Base-by-base conservation (phyloP, 2,113 vertebrate genomes). In the Rhinoptilus africanus region DNA sequence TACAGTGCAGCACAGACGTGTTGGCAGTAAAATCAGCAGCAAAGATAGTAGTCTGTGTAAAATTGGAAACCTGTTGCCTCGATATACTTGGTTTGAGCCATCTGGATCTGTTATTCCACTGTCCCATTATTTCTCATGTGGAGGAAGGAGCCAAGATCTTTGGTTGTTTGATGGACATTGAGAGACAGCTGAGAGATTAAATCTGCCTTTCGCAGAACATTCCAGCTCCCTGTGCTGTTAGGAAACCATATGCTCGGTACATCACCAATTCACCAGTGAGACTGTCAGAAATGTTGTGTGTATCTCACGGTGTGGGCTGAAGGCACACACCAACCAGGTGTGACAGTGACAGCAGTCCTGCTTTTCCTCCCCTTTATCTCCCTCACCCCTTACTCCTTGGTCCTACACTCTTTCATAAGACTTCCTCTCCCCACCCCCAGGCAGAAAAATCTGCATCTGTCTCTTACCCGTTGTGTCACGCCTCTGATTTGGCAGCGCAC, bases 141-240 rank as follows among this genome's bases (percentile, higher is more conserved):
- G 71, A 92, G 84, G 80, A 86, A 85, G 92, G 60, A 96, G 92
- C 97, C 93, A 95, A 89, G 94, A 73, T 92, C 77, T 89, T 76
- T 89, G 21, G 35, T 88, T 87, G 85, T 68, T 93, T 94, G 95
- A 96, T 92, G 94, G 95, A 97, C 87, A 39, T 56, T 85, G 94
- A 82, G 94, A 85, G 95, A 97, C 97, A 97, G 96, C 92, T 95
- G 97, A 89, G 89, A 97, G 94, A 95, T 95, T 96, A 94, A 95
- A 82, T 78, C 73, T 85, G 92, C 80, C 88, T 93, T 87, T 80
- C 69, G 56, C 43, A 76, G 94, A 87, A 77, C 84, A 66, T 97
- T 95, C 88, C 92, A 78, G 72, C 68, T 94, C 88, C 51, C 79
- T 71, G 66, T 68, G 47, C 93, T 90, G 32, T 85, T 88, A 76